Evolutionary conservation across 2,888 invertebrate genomes (phyloP), one percentile per base, ranked within the genome.

Genomic region (Rhagonycha lutea): DNA sequence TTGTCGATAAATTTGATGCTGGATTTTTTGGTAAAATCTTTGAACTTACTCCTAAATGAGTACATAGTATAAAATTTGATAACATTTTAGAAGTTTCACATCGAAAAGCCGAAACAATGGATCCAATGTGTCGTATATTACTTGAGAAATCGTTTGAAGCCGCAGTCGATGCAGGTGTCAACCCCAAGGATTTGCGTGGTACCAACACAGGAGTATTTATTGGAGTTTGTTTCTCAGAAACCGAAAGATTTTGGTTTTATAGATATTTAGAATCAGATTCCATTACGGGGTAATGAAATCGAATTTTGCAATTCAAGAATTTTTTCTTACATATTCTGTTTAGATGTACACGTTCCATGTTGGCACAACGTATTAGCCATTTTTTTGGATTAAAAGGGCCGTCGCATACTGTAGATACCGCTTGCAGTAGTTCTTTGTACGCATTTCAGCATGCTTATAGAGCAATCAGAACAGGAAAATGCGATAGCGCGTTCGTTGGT

Each of bases 391-490:
- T 96, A 14, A 94, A 94, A 82, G 97, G 98, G 0, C 98, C 98
- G 0, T 96, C 97, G 5, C 95, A 93, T 88, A 91, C 94, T 0
- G 90, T 96, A 10, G 98, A 98, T 88, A 96, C 98, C 0, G 98
- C 98, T 0, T 98, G 98, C 86, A 97, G 97, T n/a, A 98, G 98
- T 73, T 95, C 97, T 9, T 90, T 97, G 80, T 92, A 95, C 82
- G 98, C 97, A 0, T 80, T 98, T 73, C 96, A 98, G 83, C 93
- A 94, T 79, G 96, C 95, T 12, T 95, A 93, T 86, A 90, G 91
- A 68, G 91, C 95, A 0, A 92, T 97, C 67, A 89, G 94, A 47
- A 91, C 92, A 80, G 97, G 96, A 0, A 92, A 93, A 78, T 96
- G 97, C 83, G 97, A 98, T 78, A 91, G 94, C 0, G 98, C 98